Evolutionary conservation across 2,888 invertebrate genomes (phyloP).

Genomic region (Trichopoda pennipes): DNA sequence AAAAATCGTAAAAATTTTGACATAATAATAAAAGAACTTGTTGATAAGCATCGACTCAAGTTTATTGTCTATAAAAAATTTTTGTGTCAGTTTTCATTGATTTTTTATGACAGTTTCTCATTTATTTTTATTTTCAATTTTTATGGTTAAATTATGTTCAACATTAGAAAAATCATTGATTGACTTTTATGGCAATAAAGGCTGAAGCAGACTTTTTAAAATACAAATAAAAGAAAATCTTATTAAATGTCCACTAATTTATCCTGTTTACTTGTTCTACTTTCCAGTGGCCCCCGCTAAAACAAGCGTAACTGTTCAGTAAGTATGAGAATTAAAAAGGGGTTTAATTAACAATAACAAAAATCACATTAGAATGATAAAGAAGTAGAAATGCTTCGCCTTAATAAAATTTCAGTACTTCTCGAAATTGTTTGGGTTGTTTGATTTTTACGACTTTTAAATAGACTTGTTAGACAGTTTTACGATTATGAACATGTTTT

Average conservation of each 20-base stretch:
- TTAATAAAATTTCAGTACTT: constrained; percentile 30
- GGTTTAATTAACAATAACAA: constrained; percentile 28
- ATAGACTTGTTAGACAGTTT: constrained; percentile 69
- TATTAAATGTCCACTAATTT: constrained; percentile 26
- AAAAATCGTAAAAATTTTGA: constrained; percentile 65
- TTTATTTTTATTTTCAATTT: constrained; percentile 38
- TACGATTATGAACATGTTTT: constrained; percentile 66
- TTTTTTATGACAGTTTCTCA: constrained; percentile 28
- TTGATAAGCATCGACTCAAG: constrained; percentile 58
- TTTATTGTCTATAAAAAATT: constrained; percentile 32
- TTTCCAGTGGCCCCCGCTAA: background rate
- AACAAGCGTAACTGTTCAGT: constrained; percentile 28
- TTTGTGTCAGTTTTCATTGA: background rate
- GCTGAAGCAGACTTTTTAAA: constrained; percentile 27
- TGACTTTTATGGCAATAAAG: constrained; percentile 65
- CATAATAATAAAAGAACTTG: constrained; percentile 65
- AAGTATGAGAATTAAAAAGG: constrained; percentile 21
- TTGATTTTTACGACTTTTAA: constrained; percentile 67
- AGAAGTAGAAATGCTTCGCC: constrained; percentile 57
- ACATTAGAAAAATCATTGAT: constrained; percentile 54
- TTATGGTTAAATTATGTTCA: constrained; percentile 51
- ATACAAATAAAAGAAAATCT: no score
- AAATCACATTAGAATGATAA: constrained; percentile 3
- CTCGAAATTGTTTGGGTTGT: constrained; percentile 41
- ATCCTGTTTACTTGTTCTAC: background rate